Conservation (phyloP, 2,113 vertebrate genomes). For the Mastomys natalensis region DNA sequence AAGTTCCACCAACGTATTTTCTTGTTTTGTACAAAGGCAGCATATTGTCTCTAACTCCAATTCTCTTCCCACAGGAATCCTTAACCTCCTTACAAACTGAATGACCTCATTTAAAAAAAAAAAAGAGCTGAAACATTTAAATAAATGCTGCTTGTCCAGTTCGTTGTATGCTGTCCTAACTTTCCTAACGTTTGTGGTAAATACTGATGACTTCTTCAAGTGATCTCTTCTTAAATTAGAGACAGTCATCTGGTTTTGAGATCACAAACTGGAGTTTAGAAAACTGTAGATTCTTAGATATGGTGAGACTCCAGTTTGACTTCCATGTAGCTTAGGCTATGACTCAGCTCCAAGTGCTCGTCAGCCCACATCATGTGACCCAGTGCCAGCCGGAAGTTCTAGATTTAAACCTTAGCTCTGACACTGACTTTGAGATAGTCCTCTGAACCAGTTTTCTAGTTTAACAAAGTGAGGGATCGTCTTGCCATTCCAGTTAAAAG, state of each 20-base stretch:
- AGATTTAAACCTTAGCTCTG: neutral
- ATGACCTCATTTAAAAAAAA: constrained; percentile 37
- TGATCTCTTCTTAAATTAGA: neutral
- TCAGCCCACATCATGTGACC: neutral
- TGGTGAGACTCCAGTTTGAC: neutral
- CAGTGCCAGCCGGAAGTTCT: neutral
- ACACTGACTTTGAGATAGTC: neutral
- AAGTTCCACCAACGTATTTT: neutral
- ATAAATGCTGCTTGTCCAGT: constrained; percentile 52
- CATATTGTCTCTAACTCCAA: neutral
- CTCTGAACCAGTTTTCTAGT: neutral
- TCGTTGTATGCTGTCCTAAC: neutral
- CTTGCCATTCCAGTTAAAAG: neutral
- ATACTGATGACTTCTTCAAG: neutral
- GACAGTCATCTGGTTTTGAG: neutral
- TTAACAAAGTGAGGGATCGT: neutral
- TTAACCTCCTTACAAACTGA: constrained; percentile 61
- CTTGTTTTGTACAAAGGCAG: neutral
- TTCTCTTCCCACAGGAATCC: constrained; percentile 48
- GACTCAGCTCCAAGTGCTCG: neutral
- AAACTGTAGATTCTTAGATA: neutral
- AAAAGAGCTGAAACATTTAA: constrained; percentile 10
- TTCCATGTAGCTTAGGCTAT: neutral
- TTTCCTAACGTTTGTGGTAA: neutral
- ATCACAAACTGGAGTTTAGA: neutral